phyloP scores from a whole-genome alignment of 2,113 vertebrate species.

The Archilochus colubris region DNA sequence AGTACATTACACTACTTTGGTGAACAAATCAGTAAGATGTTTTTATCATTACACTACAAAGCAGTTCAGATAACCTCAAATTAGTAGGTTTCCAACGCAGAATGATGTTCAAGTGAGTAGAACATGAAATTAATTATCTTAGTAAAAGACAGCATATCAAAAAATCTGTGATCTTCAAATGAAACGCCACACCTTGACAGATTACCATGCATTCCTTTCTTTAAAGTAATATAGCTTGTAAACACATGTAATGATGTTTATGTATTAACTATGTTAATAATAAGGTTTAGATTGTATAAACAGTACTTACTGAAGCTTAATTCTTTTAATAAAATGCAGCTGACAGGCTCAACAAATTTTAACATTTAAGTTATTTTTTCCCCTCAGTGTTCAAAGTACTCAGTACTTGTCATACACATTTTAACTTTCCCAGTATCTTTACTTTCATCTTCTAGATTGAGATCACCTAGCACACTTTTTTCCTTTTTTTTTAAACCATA shows the following conservation, averaged over 20 bases:
- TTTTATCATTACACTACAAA: slow-evolving; percentile 2
- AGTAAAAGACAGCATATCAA: background rate
- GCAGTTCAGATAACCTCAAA: slow-evolving; percentile 6
- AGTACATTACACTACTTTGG: background rate
- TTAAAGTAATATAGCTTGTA: slow-evolving; percentile 32
- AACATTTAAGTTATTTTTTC: slow-evolving; percentile 38
- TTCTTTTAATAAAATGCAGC: slow-evolving; percentile 27
- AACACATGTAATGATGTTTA: slow-evolving; percentile 22
- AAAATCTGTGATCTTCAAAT: background rate
- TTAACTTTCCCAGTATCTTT: slow-evolving; percentile 32
- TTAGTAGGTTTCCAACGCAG: background rate
- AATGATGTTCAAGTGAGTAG: background rate
- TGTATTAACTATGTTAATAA: slow-evolving; percentile 16
- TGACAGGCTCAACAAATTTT: background rate
- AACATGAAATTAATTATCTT: slow-evolving; percentile 28
- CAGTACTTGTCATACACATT: slow-evolving; percentile 72
- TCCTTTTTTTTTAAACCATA: background rate
- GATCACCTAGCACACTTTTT: background rate
- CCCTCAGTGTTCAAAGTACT: slow-evolving; percentile 73
- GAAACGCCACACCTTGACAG: background rate
- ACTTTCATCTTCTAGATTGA: slow-evolving; percentile 38
- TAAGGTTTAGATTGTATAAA: slow-evolving; percentile 11
- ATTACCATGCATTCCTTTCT: slow-evolving; percentile 29
- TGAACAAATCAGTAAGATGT: slow-evolving; percentile 16
- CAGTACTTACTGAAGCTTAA: background rate